Evolutionary conservation across 1,140 invertebrate genomes (phyloP).

Genomic region (Nomia melanderi): DNA sequence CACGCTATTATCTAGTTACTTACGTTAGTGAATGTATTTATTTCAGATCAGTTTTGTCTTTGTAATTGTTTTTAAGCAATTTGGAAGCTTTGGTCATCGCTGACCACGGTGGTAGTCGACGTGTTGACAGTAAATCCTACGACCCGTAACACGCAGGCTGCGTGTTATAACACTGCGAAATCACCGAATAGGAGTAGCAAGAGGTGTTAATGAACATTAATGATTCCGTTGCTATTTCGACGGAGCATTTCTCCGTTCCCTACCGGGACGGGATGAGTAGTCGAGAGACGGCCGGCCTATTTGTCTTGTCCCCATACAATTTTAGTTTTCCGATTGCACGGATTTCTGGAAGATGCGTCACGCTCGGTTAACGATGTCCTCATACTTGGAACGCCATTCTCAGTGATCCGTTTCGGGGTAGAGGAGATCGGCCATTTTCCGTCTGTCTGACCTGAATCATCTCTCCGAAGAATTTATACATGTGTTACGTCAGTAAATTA

Average conservation of each 20-base stretch:
- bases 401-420: background rate
- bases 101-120: too few relatives aligned
- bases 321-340: constrained; percentile 46
- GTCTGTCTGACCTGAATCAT: constrained; percentile 25
- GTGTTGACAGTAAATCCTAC: too few relatives aligned
- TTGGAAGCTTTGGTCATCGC: too few relatives aligned
- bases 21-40: too few relatives aligned
- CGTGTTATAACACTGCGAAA: background rate
- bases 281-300: constrained; percentile 24
- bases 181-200: background rate
- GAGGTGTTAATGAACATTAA: constrained; percentile 31
- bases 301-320: constrained; percentile 33
- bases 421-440: background rate
- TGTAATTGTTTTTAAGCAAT: too few relatives aligned
- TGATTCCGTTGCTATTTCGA: constrained; percentile 28
- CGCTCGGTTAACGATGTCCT: constrained; percentile 36
- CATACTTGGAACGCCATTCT: constrained; percentile 37
- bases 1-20: too few relatives aligned
- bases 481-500: background rate
- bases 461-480: background rate
- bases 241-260: constrained; percentile 9
- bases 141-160: too few relatives aligned
- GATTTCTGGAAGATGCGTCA: constrained; percentile 49
- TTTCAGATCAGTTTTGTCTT: too few relatives aligned
- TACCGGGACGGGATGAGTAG: constrained; percentile 24